Evolutionary conservation across 2,888 invertebrate genomes (phyloP), one percentile per base, ranked within the genome.

Genomic region (Sylvicola cinctus): DNA sequence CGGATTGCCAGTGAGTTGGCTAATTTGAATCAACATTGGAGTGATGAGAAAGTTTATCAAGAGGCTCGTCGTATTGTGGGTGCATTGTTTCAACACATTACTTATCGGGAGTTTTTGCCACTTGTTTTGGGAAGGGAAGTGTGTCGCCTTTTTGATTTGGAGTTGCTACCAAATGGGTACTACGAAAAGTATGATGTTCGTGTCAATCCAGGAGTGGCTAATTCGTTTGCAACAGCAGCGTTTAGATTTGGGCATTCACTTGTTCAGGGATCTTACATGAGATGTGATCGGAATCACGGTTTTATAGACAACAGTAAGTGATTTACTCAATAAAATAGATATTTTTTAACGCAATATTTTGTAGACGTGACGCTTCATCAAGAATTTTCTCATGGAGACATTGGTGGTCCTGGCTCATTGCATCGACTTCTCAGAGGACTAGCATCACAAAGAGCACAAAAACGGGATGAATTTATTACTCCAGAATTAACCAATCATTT

Each of bases 231-330:
- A 0, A 68, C 81, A 0, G 83, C 84, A 1, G 85, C 85, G 3
- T 85, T 80, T 54, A 65, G 85, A 15, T 85, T 85, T 51, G 85
- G 85, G 0, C 85, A 85, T 51, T 84, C 85, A 29, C 58, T 90
- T 41, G 81, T 88, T 3, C 83, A 85, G 47, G 68, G 70, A 5
- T 70, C 74, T 8, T 76, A 85, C 50, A 61, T 79, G 40, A 64
- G 84, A 39, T 75, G 68, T 45, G 78, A 83, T 45, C 63, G 65
- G 7, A 63, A 70, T 43, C 79, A 80, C 47, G 61, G 68, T 28
- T 66, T 74, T 1, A 55, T 80, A 37, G 63, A 64, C 31, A 75
- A 76, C 42, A 83, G 83, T 84, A 51, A 67, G 73, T 63, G 6
- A 31, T 4, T 14, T n/a, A 7, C 4, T 15, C 11, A 23, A 23